These are phyloP conservation scores for Coracopsis vasa DNA, from an alignment of 2,113 vertebrate genomes.

Conservation along the genomic window DNA sequence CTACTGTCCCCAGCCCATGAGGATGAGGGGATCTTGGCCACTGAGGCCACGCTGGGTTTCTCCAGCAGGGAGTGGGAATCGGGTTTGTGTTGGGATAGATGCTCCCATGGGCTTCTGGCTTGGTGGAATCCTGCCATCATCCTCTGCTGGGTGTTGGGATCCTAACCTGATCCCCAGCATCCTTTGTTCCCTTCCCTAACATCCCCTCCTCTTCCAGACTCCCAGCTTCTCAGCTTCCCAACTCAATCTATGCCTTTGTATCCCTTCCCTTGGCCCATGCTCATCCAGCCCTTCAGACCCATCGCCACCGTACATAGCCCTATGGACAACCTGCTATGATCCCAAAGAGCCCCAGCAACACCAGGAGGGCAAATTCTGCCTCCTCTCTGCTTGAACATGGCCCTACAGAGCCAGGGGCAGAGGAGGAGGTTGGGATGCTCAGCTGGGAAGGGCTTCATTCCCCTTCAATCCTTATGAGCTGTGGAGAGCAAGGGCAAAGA, in stretches of 20 bases:
- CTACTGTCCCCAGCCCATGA: background rate
- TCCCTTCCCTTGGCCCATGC: background rate
- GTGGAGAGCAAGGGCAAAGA: background rate
- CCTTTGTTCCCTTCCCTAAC: background rate
- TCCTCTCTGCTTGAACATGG: background rate
- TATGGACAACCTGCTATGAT: background rate
- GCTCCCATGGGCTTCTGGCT: background rate
- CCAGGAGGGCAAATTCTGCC: background rate
- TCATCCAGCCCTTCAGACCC: background rate
- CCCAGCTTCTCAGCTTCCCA: background rate
- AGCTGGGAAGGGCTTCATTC: background rate
- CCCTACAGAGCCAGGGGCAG: background rate
- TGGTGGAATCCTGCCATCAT: background rate
- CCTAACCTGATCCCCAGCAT: background rate
- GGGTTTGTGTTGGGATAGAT: background rate
- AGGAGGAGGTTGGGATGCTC: background rate
- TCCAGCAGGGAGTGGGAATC: background rate
- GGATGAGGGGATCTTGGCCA: background rate
- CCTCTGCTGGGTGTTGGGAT: background rate
- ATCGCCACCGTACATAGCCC: background rate
- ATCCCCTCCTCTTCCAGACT: background rate
- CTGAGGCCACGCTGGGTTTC: background rate
- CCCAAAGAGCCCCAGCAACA: background rate
- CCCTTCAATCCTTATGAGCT: background rate
- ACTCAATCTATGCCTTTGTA: background rate